Evolutionary conservation across 2,888 invertebrate species (phyloP).

Genomic region (Hoplodrina ambigua): DNA sequence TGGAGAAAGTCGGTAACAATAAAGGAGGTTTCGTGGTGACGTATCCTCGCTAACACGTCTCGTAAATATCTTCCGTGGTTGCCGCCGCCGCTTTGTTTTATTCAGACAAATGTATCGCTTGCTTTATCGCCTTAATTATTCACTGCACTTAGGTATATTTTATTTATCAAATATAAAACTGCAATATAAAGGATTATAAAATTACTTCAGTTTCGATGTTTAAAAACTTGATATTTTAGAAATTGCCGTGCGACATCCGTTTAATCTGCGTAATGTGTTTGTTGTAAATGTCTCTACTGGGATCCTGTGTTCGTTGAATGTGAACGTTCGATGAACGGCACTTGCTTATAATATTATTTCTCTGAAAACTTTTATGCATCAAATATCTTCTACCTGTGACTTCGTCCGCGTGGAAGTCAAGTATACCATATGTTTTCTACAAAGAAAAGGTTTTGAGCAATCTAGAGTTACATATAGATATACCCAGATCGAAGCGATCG

Average conservation of each 20-base stretch:
- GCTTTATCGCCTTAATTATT: slow-evolving; percentile 68
- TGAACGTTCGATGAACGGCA: neutral
- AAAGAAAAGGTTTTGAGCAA: neutral
- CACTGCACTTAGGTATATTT: slow-evolving; percentile 64
- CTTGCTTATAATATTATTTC: neutral
- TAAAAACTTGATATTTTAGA: slow-evolving; percentile 16
- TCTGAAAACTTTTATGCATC: slow-evolving; percentile 4
- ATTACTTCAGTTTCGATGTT: slow-evolving; percentile 15
- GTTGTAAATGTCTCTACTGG: neutral
- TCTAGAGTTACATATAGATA: slow-evolving; percentile 14
- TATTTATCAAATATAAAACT: slow-evolving; percentile 56
- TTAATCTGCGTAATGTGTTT: slow-evolving; percentile 9
- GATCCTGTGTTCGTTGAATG: slow-evolving; percentile 1
- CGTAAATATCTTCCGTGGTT: slow-evolving; percentile 67
- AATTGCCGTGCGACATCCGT: slow-evolving; percentile 3
- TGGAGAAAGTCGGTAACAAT: slow-evolving; percentile 67
- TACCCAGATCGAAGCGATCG: slow-evolving; percentile 47
- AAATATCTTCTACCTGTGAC: neutral
- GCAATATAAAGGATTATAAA: slow-evolving; percentile 19
- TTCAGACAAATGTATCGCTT: slow-evolving; percentile 70
- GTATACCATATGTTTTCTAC: neutral
- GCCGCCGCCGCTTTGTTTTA: slow-evolving; percentile 65
- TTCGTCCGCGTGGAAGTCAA: too few species aligned
- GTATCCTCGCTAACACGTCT: slow-evolving; percentile 62
- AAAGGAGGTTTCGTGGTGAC: slow-evolving; percentile 62